Base-by-base conservation (phyloP, 2,113 vertebrate species). In the Trochalopteron elliotii region DNA sequence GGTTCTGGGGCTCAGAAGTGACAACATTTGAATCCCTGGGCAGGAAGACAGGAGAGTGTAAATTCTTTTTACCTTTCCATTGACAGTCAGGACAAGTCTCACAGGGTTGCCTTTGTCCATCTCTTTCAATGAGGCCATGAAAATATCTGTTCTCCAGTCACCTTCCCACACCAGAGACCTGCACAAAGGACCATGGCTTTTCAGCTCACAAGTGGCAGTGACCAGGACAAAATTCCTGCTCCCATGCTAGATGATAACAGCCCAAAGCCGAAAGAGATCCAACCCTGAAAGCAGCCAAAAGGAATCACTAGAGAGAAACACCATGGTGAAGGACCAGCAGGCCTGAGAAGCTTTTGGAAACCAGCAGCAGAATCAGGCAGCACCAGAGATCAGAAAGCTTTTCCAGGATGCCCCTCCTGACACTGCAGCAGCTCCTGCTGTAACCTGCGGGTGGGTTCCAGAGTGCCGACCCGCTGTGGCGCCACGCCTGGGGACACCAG, bases 111-210 rank as follows among this genome's bases (percentile, higher is more conserved):
- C 98, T 84, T 93, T 98, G 63, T 98, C 79, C 70, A 97, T 95
- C 80, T 97, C 97, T 90, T 97, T 97, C 70, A 97, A 95, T 0
- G 98, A 98, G 68, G 97, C 97, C 67, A 96, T 81, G 53, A 97
- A 87, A 45, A 99, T 40, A 83, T 98, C 98, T 23, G 90, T 7
- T 44, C 95, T 98, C 99, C 99, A 99, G 35, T 97, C 97, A 39
- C 97, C 98, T 95, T 99, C 98, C 98, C 99, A 99, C 44, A 98
- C 98, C 59, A 99, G 96, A 53, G 98, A 99, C 95, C 99, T 99
- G 96, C 42, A 89, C 30, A 83, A 44, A 8, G 18, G 39, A 83
- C 30, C 72, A 68, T 0, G 11, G 5, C 28, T 22, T 86, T 85
- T 96, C 74, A 90, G 53, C 42, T 55, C 42, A 83, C 31, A 71